Evolutionary conservation across 2,888 invertebrate species (phyloP), one percentile per base, ranked within the genome.

Genomic region (Seira ritae): DNA sequence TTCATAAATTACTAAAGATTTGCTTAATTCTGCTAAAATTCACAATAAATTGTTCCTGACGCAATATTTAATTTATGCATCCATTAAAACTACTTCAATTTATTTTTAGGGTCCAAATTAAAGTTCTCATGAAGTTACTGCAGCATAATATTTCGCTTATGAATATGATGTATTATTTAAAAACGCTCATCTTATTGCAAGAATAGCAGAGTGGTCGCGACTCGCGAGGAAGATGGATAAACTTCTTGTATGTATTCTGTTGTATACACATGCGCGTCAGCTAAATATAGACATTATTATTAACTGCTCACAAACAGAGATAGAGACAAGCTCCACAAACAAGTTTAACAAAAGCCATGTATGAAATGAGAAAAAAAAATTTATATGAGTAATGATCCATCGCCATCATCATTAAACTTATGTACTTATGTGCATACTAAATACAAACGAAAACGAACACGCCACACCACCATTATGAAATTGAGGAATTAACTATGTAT

Each of bases 201-300:
- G n/a, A n/a, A n/a, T n/a, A n/a, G n/a, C 42, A 12, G 4, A 42
- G 42, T 42, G 42, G 42, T 42, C 42, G 42, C 42, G 42, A 42
- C 6, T 4, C n/a, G n/a, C n/a, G n/a, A n/a, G n/a, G n/a, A n/a
- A n/a, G n/a, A n/a, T n/a, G n/a, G n/a, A n/a, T n/a, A n/a, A n/a
- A n/a, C n/a, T n/a, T n/a, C n/a, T n/a, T n/a, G n/a, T n/a, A n/a
- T n/a, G n/a, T n/a, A n/a, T n/a, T n/a, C 42, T 42, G 42, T 42
- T 42, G 42, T 42, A 42, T 42, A 42, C n/a, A n/a, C n/a, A n/a
- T n/a, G n/a, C n/a, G n/a, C n/a, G n/a, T n/a, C 42, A 12, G 82
- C 82, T 82, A 82, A 82, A 82, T 82, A 82, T 82, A 82, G 82
- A 77, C 78, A 78, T 78, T 78, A 78, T 78, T 78, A 78, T 71